Evolutionary conservation across 2,888 invertebrate species (phyloP).

Genomic region (Lobophora halterata): DNA sequence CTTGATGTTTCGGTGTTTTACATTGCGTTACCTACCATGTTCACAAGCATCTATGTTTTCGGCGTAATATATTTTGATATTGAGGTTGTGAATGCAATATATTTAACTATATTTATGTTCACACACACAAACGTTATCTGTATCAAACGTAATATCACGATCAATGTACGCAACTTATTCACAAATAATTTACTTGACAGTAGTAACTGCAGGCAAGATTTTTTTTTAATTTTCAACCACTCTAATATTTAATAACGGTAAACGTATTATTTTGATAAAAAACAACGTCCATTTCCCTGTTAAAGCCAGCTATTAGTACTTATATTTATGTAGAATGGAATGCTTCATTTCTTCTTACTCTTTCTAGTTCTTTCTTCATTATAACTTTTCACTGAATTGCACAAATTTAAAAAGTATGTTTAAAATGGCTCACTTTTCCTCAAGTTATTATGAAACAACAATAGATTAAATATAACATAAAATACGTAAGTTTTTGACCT

Average conservation of each 20-base stretch:
- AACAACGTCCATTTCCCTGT: slow-evolving; percentile 79
- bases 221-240: slow-evolving; percentile 45
- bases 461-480: slow-evolving; percentile 56
- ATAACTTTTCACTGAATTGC: slow-evolving; percentile 76
- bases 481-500: slow-evolving; percentile 7
- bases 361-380: slow-evolving; percentile 75
- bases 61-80: slow-evolving; percentile 36
- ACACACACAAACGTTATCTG: slow-evolving; percentile 40
- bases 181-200: slow-evolving; percentile 39
- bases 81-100: slow-evolving; percentile 45
- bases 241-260: slow-evolving; percentile 46
- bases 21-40: slow-evolving; percentile 36
- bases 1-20: slow-evolving; percentile 55
- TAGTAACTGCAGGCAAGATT: slow-evolving; percentile 52
- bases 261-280: slow-evolving; percentile 48
- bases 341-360: slow-evolving; percentile 78
- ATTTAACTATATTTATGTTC: slow-evolving; percentile 29
- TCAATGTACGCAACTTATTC: slow-evolving; percentile 51
- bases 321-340: slow-evolving; percentile 76
- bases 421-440: slow-evolving; percentile 82
- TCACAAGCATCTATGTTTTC: slow-evolving; percentile 41
- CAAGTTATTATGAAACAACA: slow-evolving; percentile 56
- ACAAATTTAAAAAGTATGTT: slow-evolving; percentile 75
- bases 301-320: slow-evolving; percentile 78
- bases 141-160: slow-evolving; percentile 55